Conservation (phyloP, 2,113 vertebrate genomes). For the Amia ocellicauda region DNA sequence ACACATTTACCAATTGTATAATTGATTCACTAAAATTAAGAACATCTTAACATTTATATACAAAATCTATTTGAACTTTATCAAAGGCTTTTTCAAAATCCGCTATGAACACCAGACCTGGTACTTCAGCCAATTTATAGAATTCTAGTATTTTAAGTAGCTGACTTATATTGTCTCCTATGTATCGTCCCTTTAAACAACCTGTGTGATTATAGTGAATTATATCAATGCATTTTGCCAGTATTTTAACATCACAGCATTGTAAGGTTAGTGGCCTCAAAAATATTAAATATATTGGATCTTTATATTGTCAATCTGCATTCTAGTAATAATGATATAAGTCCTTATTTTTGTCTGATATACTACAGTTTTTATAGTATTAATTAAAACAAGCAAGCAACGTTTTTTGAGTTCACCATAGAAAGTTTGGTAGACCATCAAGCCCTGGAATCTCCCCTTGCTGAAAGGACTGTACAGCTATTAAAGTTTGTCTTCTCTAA, state of each 20-base stretch:
- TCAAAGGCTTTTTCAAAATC: slow-evolving; percentile 9
- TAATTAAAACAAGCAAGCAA: slow-evolving; percentile 3
- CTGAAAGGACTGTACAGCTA: not conserved
- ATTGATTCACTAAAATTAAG: slow-evolving; percentile 6
- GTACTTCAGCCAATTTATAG: not conserved
- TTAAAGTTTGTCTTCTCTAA: not conserved
- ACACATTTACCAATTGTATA: not conserved
- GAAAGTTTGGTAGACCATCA: not conserved
- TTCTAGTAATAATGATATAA: not conserved
- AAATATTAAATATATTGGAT: not conserved
- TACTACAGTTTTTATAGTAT: not conserved
- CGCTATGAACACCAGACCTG: slow-evolving; percentile 2
- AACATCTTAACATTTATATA: slow-evolving; percentile 2
- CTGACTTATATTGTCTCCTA: not conserved
- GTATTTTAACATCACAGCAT: not conserved
- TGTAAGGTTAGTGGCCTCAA: slow-evolving; percentile 2
- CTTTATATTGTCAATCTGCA: slow-evolving; percentile 1
- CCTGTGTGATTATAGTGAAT: not conserved
- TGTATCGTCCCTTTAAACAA: not conserved
- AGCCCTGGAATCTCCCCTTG: not conserved
- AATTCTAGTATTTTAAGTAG: slow-evolving; percentile 7
- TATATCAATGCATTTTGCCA: slow-evolving; percentile 9
- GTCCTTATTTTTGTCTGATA: not conserved
- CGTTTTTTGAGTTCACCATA: not conserved
- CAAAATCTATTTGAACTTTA: slow-evolving; percentile 3